phyloP scores from a whole-genome alignment of 2,888 invertebrate species.

The Ctena decussata region DNA sequence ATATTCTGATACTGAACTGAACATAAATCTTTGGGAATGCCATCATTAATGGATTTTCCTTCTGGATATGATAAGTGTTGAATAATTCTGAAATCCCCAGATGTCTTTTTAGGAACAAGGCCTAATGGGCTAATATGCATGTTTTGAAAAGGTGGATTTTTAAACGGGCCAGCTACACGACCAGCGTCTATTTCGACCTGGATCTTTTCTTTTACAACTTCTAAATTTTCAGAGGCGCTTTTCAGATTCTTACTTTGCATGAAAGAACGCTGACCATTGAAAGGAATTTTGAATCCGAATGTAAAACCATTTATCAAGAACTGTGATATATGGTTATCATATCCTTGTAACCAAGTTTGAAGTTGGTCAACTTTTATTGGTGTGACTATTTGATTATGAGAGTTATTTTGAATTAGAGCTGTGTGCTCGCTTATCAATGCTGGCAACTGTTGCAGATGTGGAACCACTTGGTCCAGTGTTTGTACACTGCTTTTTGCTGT shows the following conservation, averaged over 20 bases:
- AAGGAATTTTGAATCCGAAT: not conserved
- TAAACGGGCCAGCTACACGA: not conserved
- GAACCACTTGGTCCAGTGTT: too few species aligned
- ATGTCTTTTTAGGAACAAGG: not conserved
- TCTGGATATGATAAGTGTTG: conserved; percentile 6
- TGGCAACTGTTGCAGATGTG: too few species aligned
- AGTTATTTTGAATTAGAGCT: too few species aligned
- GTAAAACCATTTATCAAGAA: not conserved
- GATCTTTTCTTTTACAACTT: not conserved
- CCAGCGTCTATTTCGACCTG: not conserved
- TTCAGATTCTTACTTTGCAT: not conserved
- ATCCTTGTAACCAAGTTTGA: not conserved
- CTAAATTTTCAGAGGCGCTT: not conserved
- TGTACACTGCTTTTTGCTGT: not conserved
- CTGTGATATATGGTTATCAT: not conserved
- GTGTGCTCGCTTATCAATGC: too few species aligned
- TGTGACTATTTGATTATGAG: not conserved
- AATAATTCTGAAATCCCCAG: conserved; percentile 4
- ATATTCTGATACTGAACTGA: conserved; percentile 1
- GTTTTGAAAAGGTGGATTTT: not conserved
- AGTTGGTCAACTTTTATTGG: not conserved
- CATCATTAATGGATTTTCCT: not conserved
- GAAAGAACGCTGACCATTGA: not conserved
- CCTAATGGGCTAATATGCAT: conserved; percentile 13
- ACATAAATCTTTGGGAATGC: not conserved